phyloP scores from a whole-genome alignment of 37 sponge, comb jelly and placozoan species.

The Ephydatia muelleri region DNA sequence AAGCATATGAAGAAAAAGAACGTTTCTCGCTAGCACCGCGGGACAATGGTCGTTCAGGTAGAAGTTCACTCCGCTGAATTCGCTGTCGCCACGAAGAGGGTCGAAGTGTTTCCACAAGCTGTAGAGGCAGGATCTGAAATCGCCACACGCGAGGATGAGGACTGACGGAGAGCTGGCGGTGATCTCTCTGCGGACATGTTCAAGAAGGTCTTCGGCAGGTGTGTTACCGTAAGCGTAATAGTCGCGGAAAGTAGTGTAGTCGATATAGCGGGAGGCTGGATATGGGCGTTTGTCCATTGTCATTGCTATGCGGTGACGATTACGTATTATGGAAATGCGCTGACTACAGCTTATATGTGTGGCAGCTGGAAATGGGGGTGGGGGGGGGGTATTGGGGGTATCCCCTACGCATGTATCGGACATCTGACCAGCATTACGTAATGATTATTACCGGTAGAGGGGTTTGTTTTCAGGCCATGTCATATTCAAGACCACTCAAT shows the following conservation, averaged over 20 bases:
- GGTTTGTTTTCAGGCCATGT: no score
- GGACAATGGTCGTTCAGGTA: slow-evolving; percentile 41
- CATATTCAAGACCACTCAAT: no score
- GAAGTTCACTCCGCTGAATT: slow-evolving; percentile 37
- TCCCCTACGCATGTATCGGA: no score
- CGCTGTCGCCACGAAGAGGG: not conserved
- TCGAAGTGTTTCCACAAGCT: slow-evolving; percentile 56
- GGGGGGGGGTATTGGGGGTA: no score
- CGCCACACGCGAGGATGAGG: slow-evolving; percentile 49
- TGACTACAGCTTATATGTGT: no score
- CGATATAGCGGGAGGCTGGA: slow-evolving; percentile 16
- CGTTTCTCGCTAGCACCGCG: slow-evolving; percentile 41
- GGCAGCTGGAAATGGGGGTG: no score
- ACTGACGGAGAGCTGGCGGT: slow-evolving; percentile 5
- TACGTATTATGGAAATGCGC: no score
- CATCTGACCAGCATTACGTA: no score
- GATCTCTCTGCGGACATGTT: not conserved
- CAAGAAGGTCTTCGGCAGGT: slow-evolving; percentile 42
- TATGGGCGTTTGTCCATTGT: no score
- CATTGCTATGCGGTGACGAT: no score
- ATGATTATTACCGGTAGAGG: no score
- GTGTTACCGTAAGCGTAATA: slow-evolving; percentile 43
- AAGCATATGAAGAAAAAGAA: slow-evolving; percentile 39
- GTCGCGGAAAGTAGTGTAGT: not conserved
- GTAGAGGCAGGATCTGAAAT: slow-evolving; percentile 48